phyloP scores from a whole-genome alignment of 2,797 vertebrate genomes.

The Propithecus perrieri region DNA sequence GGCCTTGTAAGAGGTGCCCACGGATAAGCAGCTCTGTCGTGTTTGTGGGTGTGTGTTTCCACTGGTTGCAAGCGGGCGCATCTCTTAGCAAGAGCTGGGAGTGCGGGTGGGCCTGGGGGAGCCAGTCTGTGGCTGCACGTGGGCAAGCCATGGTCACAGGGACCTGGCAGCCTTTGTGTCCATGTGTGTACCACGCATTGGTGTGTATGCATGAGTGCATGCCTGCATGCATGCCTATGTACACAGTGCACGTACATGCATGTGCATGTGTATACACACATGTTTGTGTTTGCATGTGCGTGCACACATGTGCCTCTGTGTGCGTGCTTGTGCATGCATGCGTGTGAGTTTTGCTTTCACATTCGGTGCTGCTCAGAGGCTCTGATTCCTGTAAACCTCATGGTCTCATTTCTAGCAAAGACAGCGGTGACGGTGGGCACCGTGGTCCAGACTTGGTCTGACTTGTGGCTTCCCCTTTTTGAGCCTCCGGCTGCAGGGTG shows the following conservation, averaged over 20 bases:
- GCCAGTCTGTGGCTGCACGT: not conserved
- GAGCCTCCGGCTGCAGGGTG: not conserved
- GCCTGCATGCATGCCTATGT: too few species aligned
- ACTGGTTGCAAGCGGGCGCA: too few species aligned
- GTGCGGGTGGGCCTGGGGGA: not conserved
- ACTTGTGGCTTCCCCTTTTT: conserved; percentile 60
- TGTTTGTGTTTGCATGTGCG: fast-evolving
- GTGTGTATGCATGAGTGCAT: too few species aligned
- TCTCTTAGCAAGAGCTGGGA: not conserved
- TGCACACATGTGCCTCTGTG: not conserved
- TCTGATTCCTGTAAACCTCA: conserved; percentile 82
- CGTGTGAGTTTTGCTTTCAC: conserved; percentile 75
- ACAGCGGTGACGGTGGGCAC: not conserved
- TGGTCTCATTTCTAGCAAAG: conserved; percentile 74
- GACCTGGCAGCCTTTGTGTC: not conserved
- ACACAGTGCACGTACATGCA: not conserved
- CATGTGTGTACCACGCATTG: not conserved
- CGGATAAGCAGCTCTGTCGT: fast-evolving
- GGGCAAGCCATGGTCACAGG: not conserved
- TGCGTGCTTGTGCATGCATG: too few species aligned
- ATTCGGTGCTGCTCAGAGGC: conserved; percentile 75
- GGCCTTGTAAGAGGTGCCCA: not conserved
- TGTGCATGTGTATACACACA: too few species aligned
- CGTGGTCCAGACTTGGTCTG: conserved; percentile 50
- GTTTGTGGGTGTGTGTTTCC: not conserved